Evolutionary conservation across 2,113 vertebrate species (phyloP), one percentile per base, ranked within the genome.

Genomic region (Percina caprodes): DNA sequence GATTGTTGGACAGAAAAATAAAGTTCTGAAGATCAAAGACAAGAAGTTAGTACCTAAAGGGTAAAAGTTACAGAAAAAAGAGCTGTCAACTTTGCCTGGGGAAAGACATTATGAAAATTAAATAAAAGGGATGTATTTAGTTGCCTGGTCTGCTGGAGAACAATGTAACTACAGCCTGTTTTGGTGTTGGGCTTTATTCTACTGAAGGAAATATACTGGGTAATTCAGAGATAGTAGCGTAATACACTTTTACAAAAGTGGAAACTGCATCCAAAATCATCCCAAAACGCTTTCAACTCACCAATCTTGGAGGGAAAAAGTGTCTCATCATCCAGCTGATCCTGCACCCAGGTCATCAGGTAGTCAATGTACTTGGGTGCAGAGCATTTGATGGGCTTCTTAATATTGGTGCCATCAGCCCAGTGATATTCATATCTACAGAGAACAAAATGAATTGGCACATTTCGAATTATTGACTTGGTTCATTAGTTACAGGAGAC

Each of bases 331-430:
- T 99, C 98, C 88, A 99, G 96, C 91, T 99, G 98, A 89, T 99
- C 98, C 91, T 99, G 98, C 79, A 99, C 98, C 98, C 98, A 99
- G 2, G 97, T 99, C 98, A 99, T 99, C 95, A 99, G 79, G 91
- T 99, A 99, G 83, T 99, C 98, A 0, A 99, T 99, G 91, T 99
- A 99, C 78, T 99, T 99, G 0, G 98, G 98, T 0, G 98, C 98
- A 0, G 98, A 99, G 94, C 98, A 99, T 86, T 99, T 99, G 88
- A 99, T 98, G 0, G 98, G 98, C 86, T 99, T 98, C 93, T 99
- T 99, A 78, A 99, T 99, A 88, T 99, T 99, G 84, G 98, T 99
- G 79, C 98, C 98, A 4, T 99, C 98, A 0, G 98, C 98, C 98
- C 98, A 99, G 87, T 99, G 98, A 91, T 99, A 99, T 84, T 99